Evolutionary conservation across 2,888 invertebrate genomes (phyloP), one percentile per base, ranked within the genome.

Genomic region (Therioaphis trifolii): DNA sequence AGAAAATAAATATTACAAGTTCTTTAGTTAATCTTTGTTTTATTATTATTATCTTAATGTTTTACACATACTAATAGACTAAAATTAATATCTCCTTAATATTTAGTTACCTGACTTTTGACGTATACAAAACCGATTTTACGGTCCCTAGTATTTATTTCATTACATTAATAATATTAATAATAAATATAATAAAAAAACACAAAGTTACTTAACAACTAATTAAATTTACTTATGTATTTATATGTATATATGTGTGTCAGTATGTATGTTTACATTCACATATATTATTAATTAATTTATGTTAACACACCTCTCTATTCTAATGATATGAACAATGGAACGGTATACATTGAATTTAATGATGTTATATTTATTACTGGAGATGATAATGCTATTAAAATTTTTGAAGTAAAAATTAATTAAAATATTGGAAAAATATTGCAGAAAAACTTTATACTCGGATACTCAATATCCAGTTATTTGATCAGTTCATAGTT

Each of bases 261-360:
- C 40, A 68, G n/a, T 18, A 55, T 58, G 43, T 14, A 27, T 12
- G 43, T 29, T 63, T 18, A 49, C 29, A 49, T 18, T 27, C 40
- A 52, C 49, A 66, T 52, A 27, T 29, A 72, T 35, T 74, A 74
- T 74, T 43, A 55, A 69, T 79, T 49, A 80, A 61, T 82, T 61
- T 72, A 82, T 12, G 63, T 82, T 72, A 74, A 82, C 24, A 82
- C 80, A 63, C 80, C 72, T 72, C 61, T 71, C 80, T 82, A 82
- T 72, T 72, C 80, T 82, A 82, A 82, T 82, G 80, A 82, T 82
- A 82, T 82, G 80, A 82, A 82, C 80, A 82, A 82, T 82, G 80
- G 80, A 82, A 72, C 80, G 80, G 80, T 82, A 82, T 63, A 72
- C 72, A 63, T 63, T 63, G 21, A 68, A 18, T 24, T 18, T 68